Evolutionary conservation across 2,113 vertebrate genomes (phyloP).

Genomic region (Lutjanus erythropterus): DNA sequence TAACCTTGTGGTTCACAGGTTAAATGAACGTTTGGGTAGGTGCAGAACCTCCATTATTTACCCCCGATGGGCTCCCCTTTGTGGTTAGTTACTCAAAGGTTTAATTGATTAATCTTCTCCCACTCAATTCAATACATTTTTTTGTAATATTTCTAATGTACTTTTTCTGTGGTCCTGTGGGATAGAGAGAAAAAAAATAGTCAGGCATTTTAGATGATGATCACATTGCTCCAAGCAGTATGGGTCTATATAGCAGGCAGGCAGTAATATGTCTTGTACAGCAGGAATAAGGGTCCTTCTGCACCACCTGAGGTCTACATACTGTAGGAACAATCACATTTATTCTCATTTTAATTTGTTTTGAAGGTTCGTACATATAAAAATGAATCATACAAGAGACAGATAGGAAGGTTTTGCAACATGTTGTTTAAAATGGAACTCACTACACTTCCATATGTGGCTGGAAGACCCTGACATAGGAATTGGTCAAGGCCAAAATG

Average conservation of each 20-base stretch:
- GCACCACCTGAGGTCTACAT: constrained; percentile 29
- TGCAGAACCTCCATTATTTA: constrained; percentile 81
- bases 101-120: constrained; percentile 77
- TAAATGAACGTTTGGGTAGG: constrained; percentile 86
- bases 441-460: neutral
- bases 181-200: constrained; percentile 36
- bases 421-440: neutral
- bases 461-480: neutral
- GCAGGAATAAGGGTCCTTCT: neutral
- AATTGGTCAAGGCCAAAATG: neutral
- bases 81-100: constrained; percentile 73
- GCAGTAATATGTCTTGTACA: constrained; percentile 47
- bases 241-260: constrained; percentile 37
- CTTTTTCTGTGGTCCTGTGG: constrained; percentile 56
- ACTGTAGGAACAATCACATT: constrained; percentile 10
- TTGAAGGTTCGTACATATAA: neutral
- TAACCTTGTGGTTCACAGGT: constrained; percentile 94
- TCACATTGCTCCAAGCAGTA: constrained; percentile 39
- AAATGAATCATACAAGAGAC: neutral
- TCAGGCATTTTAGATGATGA: constrained; percentile 61
- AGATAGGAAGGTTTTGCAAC: neutral
- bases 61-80: constrained; percentile 70
- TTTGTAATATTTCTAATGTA: constrained; percentile 69
- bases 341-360: constrained; percentile 34
- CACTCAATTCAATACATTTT: constrained; percentile 54